A percentile compares a stretch with the other conserved stretches of the same genome.
phyloP scores from a whole-genome alignment of 2,113 vertebrate genomes.

The Lipophrys pholis region DNA sequence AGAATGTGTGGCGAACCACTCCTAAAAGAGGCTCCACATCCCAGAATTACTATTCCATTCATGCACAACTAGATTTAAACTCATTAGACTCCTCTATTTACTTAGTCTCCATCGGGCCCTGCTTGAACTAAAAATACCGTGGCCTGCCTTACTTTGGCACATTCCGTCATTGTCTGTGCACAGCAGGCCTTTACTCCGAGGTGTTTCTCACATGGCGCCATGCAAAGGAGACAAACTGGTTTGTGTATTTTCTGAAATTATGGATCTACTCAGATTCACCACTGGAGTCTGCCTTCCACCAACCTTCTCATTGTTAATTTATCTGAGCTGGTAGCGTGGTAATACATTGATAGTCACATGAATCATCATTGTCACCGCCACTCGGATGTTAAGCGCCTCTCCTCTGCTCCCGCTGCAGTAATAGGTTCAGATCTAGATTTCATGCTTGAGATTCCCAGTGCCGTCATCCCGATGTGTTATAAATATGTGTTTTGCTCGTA shows the following conservation, averaged over 20 bases:
- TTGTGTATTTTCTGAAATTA: slow-evolving; percentile 75
- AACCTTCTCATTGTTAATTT: slow-evolving; percentile 67
- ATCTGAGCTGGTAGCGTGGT: slow-evolving; percentile 67
- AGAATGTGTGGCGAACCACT: slow-evolving; percentile 82
- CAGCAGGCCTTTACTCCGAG: slow-evolving; percentile 66
- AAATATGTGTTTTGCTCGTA: slow-evolving; percentile 75
- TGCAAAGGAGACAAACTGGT: slow-evolving; percentile 65
- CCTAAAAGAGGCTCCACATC: slow-evolving; percentile 81
- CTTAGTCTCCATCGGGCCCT: slow-evolving; percentile 79
- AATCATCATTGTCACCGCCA: slow-evolving; percentile 52
- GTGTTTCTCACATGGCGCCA: slow-evolving; percentile 54
- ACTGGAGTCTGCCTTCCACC: slow-evolving; percentile 57
- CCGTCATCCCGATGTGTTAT: slow-evolving; percentile 65
- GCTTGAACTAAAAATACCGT: slow-evolving; percentile 83
- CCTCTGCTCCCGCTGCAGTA: slow-evolving; percentile 54
- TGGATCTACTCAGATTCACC: slow-evolving; percentile 72
- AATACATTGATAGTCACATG: slow-evolving; percentile 70
- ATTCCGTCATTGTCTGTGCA: slow-evolving; percentile 77
- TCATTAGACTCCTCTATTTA: slow-evolving; percentile 84
- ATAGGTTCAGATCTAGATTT: slow-evolving; percentile 78
- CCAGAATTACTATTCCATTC: slow-evolving; percentile 81
- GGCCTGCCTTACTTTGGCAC: slow-evolving; percentile 84
- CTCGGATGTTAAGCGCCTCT: slow-evolving; percentile 36
- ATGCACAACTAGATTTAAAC: slow-evolving; percentile 78
- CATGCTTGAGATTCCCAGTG: slow-evolving; percentile 72